Percentiles rank a stretch among this genome's conserved stretches.
Evolutionary conservation across 2,113 vertebrate species (phyloP).

Genomic region (Rhipidura dahli): DNA sequence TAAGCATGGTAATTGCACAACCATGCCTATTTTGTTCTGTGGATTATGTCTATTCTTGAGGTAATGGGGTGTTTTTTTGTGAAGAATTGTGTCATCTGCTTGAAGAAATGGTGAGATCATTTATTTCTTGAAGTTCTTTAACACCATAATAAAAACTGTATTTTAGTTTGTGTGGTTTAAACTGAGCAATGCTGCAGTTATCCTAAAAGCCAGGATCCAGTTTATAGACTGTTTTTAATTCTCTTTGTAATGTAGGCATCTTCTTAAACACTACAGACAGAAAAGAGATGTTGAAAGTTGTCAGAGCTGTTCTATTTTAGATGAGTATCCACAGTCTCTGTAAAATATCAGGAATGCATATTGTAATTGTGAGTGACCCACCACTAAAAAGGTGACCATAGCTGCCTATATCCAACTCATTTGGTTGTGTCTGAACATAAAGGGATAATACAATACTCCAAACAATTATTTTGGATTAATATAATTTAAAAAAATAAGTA

Average conservation of each 20-base stretch:
- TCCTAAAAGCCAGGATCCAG: background rate
- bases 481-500: background rate
- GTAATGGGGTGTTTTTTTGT: background rate
- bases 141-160: slow-evolving; percentile 21
- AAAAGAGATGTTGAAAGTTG: background rate
- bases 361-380: background rate
- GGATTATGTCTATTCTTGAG: background rate
- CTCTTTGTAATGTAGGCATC: background rate
- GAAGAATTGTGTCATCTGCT: slow-evolving; percentile 35
- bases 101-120: slow-evolving; percentile 39
- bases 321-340: background rate
- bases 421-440: background rate
- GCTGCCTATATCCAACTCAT: background rate
- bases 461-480: background rate
- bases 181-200: background rate
- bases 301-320: background rate
- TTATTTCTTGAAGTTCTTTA: slow-evolving; percentile 59
- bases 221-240: slow-evolving; percentile 55
- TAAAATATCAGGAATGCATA: background rate
- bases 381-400: background rate
- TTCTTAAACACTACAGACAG: background rate
- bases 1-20: background rate
- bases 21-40: background rate
- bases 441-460: background rate
- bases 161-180: slow-evolving; percentile 13